A percentile compares a stretch with the other conserved stretches of the same genome.
phyloP scores from a whole-genome alignment of 2,113 vertebrate genomes.

The Coturnix japonica region DNA sequence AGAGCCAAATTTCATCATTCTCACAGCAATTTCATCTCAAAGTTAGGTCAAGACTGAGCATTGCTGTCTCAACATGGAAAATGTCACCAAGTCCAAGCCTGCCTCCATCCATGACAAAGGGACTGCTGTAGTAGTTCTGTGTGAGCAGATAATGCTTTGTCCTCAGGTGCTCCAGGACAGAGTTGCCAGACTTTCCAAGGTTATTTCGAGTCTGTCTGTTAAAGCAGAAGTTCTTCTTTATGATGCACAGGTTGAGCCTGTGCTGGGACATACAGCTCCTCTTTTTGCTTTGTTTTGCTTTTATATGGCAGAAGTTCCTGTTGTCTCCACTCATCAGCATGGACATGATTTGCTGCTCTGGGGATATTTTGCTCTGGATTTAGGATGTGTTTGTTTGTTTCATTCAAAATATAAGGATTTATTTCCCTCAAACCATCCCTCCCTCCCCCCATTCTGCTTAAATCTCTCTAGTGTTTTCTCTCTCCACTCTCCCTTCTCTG shows the following conservation, averaged over 20 bases:
- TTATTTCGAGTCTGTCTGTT: background rate
- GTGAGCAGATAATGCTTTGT: background rate
- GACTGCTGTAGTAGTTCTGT: background rate
- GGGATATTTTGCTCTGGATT: constrained; percentile 46
- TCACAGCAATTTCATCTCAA: background rate
- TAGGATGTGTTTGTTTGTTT: constrained; percentile 52
- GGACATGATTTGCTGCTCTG: constrained; percentile 37
- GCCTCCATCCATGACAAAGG: background rate
- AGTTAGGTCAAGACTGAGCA: background rate
- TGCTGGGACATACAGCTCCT: constrained; percentile 1
- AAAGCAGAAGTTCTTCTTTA: background rate
- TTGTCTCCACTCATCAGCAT: background rate
- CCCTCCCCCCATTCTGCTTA: background rate
- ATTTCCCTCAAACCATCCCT: background rate
- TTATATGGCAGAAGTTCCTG: constrained; percentile 16
- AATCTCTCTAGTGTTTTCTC: background rate
- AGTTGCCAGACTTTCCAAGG: background rate
- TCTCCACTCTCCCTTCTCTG: background rate
- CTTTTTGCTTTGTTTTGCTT: constrained; percentile 23
- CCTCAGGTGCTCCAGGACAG: background rate
- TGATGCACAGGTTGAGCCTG: background rate
- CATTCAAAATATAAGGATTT: background rate
- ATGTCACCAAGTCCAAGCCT: background rate
- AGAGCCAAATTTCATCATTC: background rate
- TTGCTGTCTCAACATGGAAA: background rate